Conservation (phyloP, 1,140 invertebrate species). For the Elysia chlorotica region DNA sequence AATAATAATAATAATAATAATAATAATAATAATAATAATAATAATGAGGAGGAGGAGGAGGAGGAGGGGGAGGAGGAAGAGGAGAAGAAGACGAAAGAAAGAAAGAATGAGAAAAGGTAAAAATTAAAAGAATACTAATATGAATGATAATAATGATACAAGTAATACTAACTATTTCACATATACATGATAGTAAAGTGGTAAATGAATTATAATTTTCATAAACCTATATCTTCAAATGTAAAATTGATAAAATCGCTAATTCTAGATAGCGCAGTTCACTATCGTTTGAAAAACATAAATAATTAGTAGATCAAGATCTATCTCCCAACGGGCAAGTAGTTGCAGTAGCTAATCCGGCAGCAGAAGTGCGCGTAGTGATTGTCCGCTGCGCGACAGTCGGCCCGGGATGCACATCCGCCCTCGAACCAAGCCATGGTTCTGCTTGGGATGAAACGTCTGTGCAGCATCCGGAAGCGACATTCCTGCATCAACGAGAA, state of each 20-base stretch:
- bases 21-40: neutral
- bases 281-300: neutral
- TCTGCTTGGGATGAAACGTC: neutral
- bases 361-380: conserved; percentile 15
- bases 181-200: too few relatives aligned
- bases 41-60: too few relatives aligned
- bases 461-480: conserved; percentile 12
- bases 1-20: too few relatives aligned
- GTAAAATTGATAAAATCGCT: neutral
- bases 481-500: conserved; percentile 6
- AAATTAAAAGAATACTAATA: neutral
- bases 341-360: conserved; percentile 17
- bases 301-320: too few relatives aligned
- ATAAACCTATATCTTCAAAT: neutral
- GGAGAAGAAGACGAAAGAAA: neutral
- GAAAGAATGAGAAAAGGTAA: neutral
- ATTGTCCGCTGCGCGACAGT: neutral
- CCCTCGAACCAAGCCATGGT: conserved; percentile 8
- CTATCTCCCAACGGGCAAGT: conserved; percentile 13
- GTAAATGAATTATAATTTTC: neutral
- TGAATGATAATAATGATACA: neutral
- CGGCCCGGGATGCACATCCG: neutral
- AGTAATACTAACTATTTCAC: too few relatives aligned
- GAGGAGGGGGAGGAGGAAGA: too few relatives aligned
- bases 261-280: neutral